Evolutionary conservation across 2,888 invertebrate species (phyloP).

Genomic region (Acheta domesticus): DNA sequence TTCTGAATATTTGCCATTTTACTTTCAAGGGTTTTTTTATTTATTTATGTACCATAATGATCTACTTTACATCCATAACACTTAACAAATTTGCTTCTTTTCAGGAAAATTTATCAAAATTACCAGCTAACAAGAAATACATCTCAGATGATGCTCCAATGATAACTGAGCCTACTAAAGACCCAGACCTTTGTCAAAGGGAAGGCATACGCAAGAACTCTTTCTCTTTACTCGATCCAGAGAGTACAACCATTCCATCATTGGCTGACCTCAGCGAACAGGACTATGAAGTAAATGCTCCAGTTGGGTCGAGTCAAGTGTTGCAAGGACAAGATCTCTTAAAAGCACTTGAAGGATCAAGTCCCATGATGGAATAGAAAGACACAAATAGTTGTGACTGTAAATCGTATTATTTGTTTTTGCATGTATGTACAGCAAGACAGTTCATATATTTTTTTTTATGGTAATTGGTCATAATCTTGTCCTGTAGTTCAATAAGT

Average conservation of each 20-base stretch:
- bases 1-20: too few species aligned
- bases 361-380: slow-evolving; percentile 11
- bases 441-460: neutral
- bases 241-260: slow-evolving; percentile 47
- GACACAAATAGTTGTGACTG: neutral
- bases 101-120: slow-evolving; percentile 20
- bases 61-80: neutral
- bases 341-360: slow-evolving; percentile 48
- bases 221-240: slow-evolving; percentile 48
- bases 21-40: too few species aligned
- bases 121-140: slow-evolving; percentile 12
- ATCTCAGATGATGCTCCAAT: neutral
- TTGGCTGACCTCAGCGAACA: slow-evolving; percentile 52
- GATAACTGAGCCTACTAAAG: neutral
- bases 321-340: slow-evolving; percentile 53
- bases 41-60: neutral
- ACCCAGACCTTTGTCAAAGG: slow-evolving; percentile 37
- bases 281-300: slow-evolving; percentile 56
- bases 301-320: slow-evolving; percentile 46
- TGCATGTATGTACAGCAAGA: slow-evolving; percentile 2
- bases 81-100: neutral
- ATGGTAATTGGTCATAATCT: neutral
- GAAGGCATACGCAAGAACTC: slow-evolving; percentile 45
- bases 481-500: neutral
- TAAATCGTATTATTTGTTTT: neutral